These are phyloP conservation scores for Tolypeutes matacus DNA, from an alignment of 2,797 vertebrate species.

Conservation along the genomic window DNA sequence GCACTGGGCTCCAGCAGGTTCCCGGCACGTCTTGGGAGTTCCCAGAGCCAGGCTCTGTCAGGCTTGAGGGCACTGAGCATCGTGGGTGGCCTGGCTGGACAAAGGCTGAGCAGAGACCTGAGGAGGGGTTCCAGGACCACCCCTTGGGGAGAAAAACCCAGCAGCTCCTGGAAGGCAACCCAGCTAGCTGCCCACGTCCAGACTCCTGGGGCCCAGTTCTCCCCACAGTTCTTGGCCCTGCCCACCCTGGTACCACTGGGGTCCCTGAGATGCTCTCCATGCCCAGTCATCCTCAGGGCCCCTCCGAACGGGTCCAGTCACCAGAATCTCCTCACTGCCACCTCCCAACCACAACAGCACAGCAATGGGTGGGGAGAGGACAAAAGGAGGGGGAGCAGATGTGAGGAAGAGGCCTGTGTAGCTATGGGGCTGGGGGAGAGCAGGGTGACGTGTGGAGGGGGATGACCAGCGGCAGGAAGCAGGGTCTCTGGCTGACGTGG, in stretches of 20 bases:
- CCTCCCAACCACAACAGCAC: constrained; percentile 39
- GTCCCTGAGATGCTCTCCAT: background rate
- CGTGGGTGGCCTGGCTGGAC: background rate
- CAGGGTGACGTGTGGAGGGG: background rate
- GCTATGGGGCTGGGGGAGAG: background rate
- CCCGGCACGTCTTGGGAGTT: background rate
- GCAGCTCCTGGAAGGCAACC: background rate
- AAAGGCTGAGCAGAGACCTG: background rate
- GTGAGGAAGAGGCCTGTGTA: background rate
- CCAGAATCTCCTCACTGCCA: constrained; percentile 46
- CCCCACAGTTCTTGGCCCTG: background rate
- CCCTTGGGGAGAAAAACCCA: background rate
- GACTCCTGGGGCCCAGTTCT: background rate
- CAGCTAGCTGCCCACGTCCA: background rate
- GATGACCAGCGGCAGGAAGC: background rate
- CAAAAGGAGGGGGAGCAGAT: background rate
- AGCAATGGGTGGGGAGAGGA: background rate
- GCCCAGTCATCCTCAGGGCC: constrained; percentile 19
- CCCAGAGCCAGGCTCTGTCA: background rate
- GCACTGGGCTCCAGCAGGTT: background rate
- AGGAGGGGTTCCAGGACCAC: background rate
- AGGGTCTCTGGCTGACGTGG: background rate
- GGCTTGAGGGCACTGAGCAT: background rate
- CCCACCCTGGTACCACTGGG: background rate
- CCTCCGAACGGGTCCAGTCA: constrained; percentile 83